Conservation (phyloP, 1,140 invertebrate species). For the Cydia strobilella region DNA sequence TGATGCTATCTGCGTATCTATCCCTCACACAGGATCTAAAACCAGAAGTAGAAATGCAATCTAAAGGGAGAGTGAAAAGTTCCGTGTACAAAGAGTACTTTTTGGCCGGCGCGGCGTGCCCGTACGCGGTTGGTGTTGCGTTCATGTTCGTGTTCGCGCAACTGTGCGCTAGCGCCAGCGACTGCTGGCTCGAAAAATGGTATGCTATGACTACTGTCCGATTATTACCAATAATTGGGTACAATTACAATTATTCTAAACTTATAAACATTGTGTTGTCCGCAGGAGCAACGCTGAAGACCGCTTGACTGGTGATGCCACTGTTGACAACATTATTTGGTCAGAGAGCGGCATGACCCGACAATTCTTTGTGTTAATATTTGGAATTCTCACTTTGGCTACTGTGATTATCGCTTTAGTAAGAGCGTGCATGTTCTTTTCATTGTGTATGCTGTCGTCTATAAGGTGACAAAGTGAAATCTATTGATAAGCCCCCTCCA, state of each 20-base stretch:
- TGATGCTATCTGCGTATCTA: no score
- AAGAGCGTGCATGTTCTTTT: constrained; percentile 87
- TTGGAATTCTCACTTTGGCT: constrained; percentile 63
- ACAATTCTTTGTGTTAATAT: constrained; percentile 60
- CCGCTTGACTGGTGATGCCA: constrained; percentile 61
- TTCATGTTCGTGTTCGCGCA: constrained; percentile 86
- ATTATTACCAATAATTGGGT: neutral
- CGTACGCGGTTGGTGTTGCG: constrained; percentile 81
- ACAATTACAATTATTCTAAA: neutral
- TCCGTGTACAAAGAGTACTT: constrained; percentile 87
- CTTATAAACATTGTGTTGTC: neutral
- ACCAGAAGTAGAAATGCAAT: constrained; percentile 61
- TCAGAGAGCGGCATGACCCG: constrained; percentile 55
- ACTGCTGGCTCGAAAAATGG: constrained; percentile 91
- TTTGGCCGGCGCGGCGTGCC: constrained; percentile 83
- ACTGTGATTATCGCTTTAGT: constrained; percentile 82
- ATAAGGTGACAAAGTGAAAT: constrained; percentile 76
- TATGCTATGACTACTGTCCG: constrained; percentile 53
- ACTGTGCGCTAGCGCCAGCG: constrained; percentile 84
- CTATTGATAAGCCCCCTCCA: neutral
- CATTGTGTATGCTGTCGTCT: constrained; percentile 87
- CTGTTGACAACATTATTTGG: constrained; percentile 66
- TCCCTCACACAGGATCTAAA: constrained; percentile 59
- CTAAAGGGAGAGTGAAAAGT: constrained; percentile 67
- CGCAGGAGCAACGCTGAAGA: constrained; percentile 70